Percentiles rank a stretch among this genome's conserved stretches.
Conservation (phyloP, 2,113 vertebrate genomes). For the Miniopterus natalensis region DNA sequence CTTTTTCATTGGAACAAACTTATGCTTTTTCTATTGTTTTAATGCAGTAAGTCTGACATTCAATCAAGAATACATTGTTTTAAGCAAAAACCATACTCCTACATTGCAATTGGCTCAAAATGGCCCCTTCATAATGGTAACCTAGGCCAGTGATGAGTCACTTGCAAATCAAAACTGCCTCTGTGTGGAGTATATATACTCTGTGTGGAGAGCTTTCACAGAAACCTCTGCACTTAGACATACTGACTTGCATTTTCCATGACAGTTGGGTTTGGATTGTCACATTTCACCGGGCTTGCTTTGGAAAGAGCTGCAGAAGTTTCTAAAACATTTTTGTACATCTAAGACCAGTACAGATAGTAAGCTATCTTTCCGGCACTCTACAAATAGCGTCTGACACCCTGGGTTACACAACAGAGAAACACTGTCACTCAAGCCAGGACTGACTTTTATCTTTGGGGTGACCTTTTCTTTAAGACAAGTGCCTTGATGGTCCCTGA, state of each 20-base stretch:
- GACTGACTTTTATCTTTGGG: constrained; percentile 40
- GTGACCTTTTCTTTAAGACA: constrained; percentile 74
- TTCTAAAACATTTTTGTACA: neutral
- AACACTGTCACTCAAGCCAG: constrained; percentile 56
- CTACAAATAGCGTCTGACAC: constrained; percentile 43
- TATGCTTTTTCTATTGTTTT: neutral
- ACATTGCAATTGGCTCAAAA: neutral
- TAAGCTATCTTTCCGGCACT: neutral
- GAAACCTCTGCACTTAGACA: neutral
- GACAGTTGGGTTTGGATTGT: constrained; percentile 50
- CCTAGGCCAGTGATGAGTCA: neutral
- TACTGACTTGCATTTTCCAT: neutral
- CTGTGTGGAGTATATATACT: neutral
- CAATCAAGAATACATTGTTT: neutral
- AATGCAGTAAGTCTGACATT: neutral
- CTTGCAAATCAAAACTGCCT: neutral
- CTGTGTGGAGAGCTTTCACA: neutral
- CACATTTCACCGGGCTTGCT: constrained; percentile 29
- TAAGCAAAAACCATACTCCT: neutral
- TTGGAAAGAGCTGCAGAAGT: constrained; percentile 42
- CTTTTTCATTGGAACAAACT: neutral
- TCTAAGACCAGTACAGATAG: neutral
- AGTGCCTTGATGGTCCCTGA: constrained; percentile 50
- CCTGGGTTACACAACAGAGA: constrained; percentile 35
- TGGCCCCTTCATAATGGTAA: neutral